phyloP scores from a whole-genome alignment of 2,888 invertebrate species.

The Drosophila koepferae region DNA sequence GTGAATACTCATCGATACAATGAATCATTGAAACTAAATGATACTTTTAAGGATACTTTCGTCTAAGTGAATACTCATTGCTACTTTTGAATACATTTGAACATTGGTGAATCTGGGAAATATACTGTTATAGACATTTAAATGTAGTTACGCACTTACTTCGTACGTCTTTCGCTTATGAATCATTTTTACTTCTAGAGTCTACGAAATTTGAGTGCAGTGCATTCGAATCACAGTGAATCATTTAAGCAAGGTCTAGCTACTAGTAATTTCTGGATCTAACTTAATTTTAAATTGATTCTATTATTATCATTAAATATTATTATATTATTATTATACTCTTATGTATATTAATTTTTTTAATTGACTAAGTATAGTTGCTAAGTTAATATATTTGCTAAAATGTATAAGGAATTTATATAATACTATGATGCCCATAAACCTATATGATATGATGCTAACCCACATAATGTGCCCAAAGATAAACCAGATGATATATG shows the following conservation, averaged over 20 bases:
- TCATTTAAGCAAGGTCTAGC: no score
- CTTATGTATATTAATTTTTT: not conserved
- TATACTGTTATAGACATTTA: not conserved
- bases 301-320: no score
- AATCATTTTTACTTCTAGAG: no score
- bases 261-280: no score
- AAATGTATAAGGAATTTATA: not conserved
- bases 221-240: not conserved
- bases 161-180: no score
- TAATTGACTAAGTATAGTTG: not conserved
- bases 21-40: no score
- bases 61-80: no score
- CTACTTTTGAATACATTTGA: not conserved
- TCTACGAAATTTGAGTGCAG: not conserved
- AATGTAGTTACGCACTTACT: not conserved
- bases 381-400: not conserved
- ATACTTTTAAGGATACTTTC: no score
- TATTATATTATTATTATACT: no score
- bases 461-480: not conserved
- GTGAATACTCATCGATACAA: no score
- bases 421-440: not conserved
- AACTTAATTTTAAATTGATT: no score
- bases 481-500: not conserved
- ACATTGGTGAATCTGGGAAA: not conserved
- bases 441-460: not conserved